Conservation (phyloP, 2,888 invertebrate species). For the Branchellion lobata region DNA sequence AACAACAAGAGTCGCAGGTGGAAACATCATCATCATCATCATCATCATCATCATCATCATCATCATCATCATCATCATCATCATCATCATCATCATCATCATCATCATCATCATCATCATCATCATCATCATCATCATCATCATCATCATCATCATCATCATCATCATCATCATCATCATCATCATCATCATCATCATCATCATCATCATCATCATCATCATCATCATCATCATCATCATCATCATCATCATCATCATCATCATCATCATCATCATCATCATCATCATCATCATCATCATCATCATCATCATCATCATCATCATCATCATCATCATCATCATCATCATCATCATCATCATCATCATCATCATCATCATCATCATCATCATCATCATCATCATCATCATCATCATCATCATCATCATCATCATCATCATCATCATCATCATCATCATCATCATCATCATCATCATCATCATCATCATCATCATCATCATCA, state of each 20-base stretch:
- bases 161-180: slow-evolving; percentile 1
- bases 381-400: slow-evolving; percentile 48
- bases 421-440: slow-evolving; percentile 46
- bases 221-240: slow-evolving; percentile 14
- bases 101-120: not conserved
- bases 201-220: slow-evolving; percentile 25
- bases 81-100: not conserved
- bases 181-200: slow-evolving; percentile 16
- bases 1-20: no score
- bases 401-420: slow-evolving; percentile 47
- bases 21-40: no score
- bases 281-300: slow-evolving; percentile 25
- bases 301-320: slow-evolving; percentile 46
- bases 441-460: slow-evolving; percentile 58
- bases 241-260: slow-evolving; percentile 25
- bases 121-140: not conserved
- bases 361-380: slow-evolving; percentile 47
- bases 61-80: not conserved
- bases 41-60: not conserved
- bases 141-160: slow-evolving; percentile 23
- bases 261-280: slow-evolving; percentile 18
- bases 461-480: slow-evolving; percentile 44
- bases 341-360: slow-evolving; percentile 58
- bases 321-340: slow-evolving; percentile 48
- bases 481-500: slow-evolving; percentile 48